Conservation (phyloP, 2,797 vertebrate genomes). For the Sarcoramphus papa region DNA sequence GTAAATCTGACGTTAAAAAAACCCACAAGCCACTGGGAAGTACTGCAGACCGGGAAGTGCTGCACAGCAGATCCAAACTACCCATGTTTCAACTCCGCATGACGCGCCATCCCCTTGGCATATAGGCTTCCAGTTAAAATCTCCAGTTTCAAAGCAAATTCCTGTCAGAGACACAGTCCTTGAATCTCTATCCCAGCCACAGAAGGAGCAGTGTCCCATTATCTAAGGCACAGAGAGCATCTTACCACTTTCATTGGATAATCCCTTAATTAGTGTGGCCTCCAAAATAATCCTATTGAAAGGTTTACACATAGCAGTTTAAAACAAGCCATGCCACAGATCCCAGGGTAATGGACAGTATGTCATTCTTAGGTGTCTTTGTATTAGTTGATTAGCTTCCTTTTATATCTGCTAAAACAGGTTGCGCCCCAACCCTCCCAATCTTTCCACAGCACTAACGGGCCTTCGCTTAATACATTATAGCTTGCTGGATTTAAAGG, state of each 20-base stretch:
- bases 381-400: not conserved
- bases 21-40: not conserved
- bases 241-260: not conserved
- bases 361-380: not conserved
- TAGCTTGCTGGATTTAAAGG: not conserved
- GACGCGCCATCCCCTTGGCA: not conserved
- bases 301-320: not conserved
- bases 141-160: not conserved
- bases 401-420: not conserved
- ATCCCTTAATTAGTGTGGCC: conserved; percentile 5
- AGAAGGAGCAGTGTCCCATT: not conserved
- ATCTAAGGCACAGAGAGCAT: not conserved
- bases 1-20: not conserved
- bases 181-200: not conserved
- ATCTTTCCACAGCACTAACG: not conserved
- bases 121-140: not conserved
- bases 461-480: not conserved
- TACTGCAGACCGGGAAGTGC: not conserved
- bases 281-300: conserved; percentile 23
- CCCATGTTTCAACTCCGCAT: not conserved
- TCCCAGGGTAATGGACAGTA: not conserved
- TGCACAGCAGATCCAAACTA: not conserved
- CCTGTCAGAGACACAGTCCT: not conserved
- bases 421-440: not conserved
- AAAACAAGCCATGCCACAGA: not conserved